A percentile compares a stretch with the other conserved stretches of the same genome.
Conservation (phyloP, 1,140 invertebrate species). For the Wasmannia auropunctata region DNA sequence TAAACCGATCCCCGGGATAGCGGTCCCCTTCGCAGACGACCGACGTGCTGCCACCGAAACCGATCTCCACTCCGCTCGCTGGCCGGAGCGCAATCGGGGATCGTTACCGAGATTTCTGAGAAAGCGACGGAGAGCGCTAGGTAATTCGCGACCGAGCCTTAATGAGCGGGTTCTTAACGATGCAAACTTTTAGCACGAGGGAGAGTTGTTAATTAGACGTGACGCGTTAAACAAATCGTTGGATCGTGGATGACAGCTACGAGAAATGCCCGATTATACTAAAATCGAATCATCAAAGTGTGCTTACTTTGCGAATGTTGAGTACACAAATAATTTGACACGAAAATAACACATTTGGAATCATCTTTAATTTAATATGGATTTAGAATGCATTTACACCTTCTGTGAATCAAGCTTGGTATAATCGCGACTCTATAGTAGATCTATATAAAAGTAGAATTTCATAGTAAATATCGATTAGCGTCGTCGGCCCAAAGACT, state of each 20-base stretch:
- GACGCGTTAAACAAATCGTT: slow-evolving; percentile 15
- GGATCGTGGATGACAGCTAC: slow-evolving; percentile 24
- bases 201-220: slow-evolving; percentile 39
- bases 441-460: slow-evolving; percentile 21
- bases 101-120: slow-evolving; percentile 39
- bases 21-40: slow-evolving; percentile 9
- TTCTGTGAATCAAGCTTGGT: not conserved
- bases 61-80: slow-evolving; percentile 29
- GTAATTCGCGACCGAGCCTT: slow-evolving; percentile 21
- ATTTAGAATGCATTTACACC: not conserved
- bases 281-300: not conserved
- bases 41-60: slow-evolving; percentile 47
- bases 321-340: not conserved
- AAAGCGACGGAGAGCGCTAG: slow-evolving; percentile 20
- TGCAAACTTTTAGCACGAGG: slow-evolving; percentile 25
- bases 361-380: not conserved
- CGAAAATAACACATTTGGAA: not conserved
- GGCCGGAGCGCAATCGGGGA: slow-evolving; percentile 8
- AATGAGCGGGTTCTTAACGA: slow-evolving; percentile 36
- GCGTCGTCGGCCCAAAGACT: not conserved
- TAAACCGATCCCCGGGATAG: slow-evolving; percentile 70
- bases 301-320: not conserved
- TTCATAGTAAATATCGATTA: slow-evolving; percentile 15
- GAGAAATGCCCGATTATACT: not conserved
- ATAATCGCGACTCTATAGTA: not conserved